Base-by-base conservation (phyloP, 2,797 vertebrate genomes). In the Karalla daura region DNA sequence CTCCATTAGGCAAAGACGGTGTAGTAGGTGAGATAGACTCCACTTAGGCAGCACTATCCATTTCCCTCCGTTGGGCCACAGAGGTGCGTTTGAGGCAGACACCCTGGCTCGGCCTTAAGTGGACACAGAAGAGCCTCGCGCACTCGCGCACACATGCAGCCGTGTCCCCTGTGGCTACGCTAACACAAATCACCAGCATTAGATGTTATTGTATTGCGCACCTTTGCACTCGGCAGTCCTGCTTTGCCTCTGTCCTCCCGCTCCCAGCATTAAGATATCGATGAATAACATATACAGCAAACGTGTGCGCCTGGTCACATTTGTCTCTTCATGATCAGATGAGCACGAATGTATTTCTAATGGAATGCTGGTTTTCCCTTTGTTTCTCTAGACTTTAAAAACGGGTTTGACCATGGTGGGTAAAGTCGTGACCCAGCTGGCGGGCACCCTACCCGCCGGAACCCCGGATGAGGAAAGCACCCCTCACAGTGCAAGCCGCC, bases 341-440 rank as follows among this genome's bases (percentile, higher is more conserved):
- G n/a, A n/a, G n/a, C n/a, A n/a, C n/a, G n/a, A n/a, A n/a, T n/a
- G n/a, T n/a, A n/a, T n/a, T 5, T 28, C 27, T 28, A 28, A 28
- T 28, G 8, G 5, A 28, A 28, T 8, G 4, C 27, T 28, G 0
- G 39, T 32, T 37, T 21, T 4, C 10, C 46, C 4, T 35, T 18
- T 35, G 0, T 36, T 10, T 32, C 49, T 69, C 2, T 44, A 99
- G 98, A 99, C 98, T 0, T 85, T 99, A 59, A 99, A 99, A 91
- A 97, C 96, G 0, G 98, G 98, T 36, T 92, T 99, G 75, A 98
- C 96, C 0, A 99, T 99, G 96, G 96, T 99, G 81, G 97, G 98
- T 23, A 98, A 99, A 82, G 98, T 98, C 6, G 98, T 99, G 58
- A 98, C 97, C 0, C 97, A 98, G 91, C 89, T 99, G 45, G 95